Evolutionary conservation across 2,888 invertebrate species (phyloP).

Genomic region (Antitype chi): DNA sequence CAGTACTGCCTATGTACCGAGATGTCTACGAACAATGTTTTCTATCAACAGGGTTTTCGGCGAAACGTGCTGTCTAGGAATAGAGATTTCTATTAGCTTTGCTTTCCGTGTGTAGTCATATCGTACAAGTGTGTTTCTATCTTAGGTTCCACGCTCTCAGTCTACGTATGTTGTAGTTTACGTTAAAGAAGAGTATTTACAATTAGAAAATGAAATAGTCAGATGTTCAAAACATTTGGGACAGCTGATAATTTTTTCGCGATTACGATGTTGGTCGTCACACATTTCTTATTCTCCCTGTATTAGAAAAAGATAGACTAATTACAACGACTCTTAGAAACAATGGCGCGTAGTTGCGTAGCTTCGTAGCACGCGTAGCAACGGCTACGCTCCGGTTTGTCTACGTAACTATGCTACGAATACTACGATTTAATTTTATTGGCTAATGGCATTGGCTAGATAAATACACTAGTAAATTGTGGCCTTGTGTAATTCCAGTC

Average conservation of each 20-base stretch:
- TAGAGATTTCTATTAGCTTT: no score
- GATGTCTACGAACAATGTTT: no score
- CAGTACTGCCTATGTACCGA: no score
- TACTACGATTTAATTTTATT: constrained; percentile 1
- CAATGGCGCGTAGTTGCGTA: constrained; percentile 3
- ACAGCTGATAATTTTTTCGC: background rate
- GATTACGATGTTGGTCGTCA: background rate
- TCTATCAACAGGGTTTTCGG: no score
- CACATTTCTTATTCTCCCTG: background rate
- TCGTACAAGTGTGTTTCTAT: no score
- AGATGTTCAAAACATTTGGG: background rate
- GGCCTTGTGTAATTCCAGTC: constrained; percentile 4
- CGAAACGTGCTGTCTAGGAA: no score
- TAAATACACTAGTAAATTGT: constrained; percentile 8
- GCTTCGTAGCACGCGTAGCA: constrained; percentile 48
- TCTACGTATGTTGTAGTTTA: no score
- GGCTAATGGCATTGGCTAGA: background rate
- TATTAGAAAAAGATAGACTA: background rate
- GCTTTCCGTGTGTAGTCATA: no score
- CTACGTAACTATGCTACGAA: constrained; percentile 37
- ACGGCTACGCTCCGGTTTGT: constrained; percentile 10
- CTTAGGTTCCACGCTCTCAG: no score
- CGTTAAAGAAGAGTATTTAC: background rate
- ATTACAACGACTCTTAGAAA: constrained; percentile 7
- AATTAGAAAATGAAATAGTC: background rate